These are phyloP conservation scores for Syrista parreyssii DNA, from an alignment of 2,888 invertebrate genomes.

Conservation along the genomic window DNA sequence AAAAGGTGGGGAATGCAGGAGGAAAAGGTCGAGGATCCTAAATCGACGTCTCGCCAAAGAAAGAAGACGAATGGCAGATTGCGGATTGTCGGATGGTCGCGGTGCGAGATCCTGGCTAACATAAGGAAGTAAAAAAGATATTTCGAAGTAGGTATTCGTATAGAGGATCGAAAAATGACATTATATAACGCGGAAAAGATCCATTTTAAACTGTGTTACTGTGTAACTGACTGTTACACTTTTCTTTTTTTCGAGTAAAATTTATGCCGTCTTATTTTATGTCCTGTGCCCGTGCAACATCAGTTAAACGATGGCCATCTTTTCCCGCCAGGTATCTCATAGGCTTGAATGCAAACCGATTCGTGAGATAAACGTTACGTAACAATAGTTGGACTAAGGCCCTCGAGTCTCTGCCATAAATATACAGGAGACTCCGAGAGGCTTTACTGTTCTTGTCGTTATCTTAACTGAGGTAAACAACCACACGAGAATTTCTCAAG, in stretches of 20 bases:
- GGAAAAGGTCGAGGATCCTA: neutral
- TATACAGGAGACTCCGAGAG: conserved; percentile 14
- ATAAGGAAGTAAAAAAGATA: neutral
- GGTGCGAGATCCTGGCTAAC: neutral
- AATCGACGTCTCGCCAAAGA: neutral
- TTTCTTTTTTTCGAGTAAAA: neutral
- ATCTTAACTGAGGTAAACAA: conserved; percentile 16
- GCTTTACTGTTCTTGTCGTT: conserved; percentile 17
- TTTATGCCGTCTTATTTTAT: neutral
- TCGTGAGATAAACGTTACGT: neutral
- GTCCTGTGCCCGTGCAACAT: neutral
- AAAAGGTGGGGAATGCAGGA: neutral
- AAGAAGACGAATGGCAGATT: neutral
- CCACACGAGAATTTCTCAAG: neutral
- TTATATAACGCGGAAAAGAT: neutral
- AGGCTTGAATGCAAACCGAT: neutral
- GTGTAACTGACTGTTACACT: neutral
- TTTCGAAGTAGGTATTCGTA: neutral
- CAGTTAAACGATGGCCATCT: neutral
- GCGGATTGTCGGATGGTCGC: neutral
- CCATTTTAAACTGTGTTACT: neutral
- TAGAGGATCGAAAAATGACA: neutral
- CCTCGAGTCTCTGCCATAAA: conserved; percentile 10
- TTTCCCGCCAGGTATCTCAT: neutral
- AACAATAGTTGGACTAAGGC: neutral